Percentiles rank a stretch among this genome's conserved stretches.
These are phyloP conservation scores for Diploptera punctata DNA, from an alignment of 2,888 invertebrate species.

Conservation along the genomic window DNA sequence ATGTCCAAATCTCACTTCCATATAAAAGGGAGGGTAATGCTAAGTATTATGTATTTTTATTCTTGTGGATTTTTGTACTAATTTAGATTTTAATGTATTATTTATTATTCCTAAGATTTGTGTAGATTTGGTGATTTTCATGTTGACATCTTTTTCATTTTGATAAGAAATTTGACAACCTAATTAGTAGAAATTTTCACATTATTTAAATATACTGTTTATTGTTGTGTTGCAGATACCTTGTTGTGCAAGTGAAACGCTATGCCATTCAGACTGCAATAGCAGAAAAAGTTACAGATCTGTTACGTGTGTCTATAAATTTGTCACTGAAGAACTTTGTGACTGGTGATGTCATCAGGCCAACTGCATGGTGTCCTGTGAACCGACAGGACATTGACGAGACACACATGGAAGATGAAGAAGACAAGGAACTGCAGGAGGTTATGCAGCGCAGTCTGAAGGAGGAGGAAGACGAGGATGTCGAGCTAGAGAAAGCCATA, in stretches of 20 bases:
- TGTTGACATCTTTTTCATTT: no score
- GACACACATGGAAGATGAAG: background rate
- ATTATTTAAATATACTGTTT: background rate
- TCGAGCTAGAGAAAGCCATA: constrained; percentile 8
- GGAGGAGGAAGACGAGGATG: background rate
- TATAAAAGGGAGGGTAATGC: no score
- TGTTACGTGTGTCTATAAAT: constrained; percentile 21
- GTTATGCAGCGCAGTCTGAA: constrained; percentile 19
- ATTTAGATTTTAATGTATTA: no score
- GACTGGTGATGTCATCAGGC: constrained; percentile 2
- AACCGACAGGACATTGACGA: background rate
- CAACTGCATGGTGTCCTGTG: constrained; percentile 17
- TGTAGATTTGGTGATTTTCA: no score
- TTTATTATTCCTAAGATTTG: no score
- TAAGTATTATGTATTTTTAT: no score
- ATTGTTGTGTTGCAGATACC: constrained; percentile 18
- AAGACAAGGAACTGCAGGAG: constrained; percentile 25
- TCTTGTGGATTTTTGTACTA: no score
- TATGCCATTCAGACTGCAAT: constrained; percentile 13
- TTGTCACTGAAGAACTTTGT: constrained; percentile 27
- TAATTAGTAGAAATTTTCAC: no score
- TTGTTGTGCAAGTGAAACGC: constrained; percentile 30
- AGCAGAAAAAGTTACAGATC: constrained; percentile 26
- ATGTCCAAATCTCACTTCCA: no score
- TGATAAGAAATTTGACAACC: no score